Evolutionary conservation across 2,113 vertebrate genomes (phyloP).

Genomic region (Oceanites oceanicus): DNA sequence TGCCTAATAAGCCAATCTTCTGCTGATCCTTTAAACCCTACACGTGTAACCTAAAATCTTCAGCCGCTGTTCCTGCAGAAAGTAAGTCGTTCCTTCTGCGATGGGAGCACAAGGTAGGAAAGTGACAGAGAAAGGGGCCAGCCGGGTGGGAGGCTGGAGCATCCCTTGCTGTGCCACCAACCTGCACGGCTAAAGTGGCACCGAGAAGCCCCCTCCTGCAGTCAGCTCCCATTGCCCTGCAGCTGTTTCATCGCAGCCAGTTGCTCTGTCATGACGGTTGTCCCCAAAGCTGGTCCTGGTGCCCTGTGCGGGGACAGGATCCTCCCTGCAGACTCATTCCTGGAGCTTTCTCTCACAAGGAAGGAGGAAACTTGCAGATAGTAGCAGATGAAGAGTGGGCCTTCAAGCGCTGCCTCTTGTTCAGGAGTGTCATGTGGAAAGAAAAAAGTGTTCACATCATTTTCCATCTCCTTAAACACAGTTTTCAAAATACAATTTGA

Average conservation of each 20-base stretch:
- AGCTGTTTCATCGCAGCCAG: background rate
- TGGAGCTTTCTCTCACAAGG: background rate
- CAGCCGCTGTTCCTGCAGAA: background rate
- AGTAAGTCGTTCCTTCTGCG: background rate
- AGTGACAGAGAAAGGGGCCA: background rate
- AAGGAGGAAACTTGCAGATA: background rate
- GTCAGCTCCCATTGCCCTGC: background rate
- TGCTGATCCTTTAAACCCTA: background rate
- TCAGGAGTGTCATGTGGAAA: background rate
- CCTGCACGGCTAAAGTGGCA: background rate
- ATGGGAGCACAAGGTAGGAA: background rate
- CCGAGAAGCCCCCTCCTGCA: background rate
- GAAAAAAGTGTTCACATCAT: background rate
- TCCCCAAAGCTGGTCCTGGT: background rate
- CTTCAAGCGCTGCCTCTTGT: fast-evolving
- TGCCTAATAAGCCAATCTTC: background rate
- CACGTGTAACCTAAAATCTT: background rate
- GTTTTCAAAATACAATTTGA: background rate
- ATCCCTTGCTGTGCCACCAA: background rate
- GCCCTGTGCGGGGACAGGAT: background rate
- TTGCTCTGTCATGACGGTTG: background rate
- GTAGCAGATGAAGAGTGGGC: background rate
- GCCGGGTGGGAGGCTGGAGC: background rate
- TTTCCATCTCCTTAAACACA: background rate
- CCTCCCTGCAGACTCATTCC: background rate